Evolutionary conservation across 2,797 vertebrate genomes (phyloP).

Genomic region (Channa striata): DNA sequence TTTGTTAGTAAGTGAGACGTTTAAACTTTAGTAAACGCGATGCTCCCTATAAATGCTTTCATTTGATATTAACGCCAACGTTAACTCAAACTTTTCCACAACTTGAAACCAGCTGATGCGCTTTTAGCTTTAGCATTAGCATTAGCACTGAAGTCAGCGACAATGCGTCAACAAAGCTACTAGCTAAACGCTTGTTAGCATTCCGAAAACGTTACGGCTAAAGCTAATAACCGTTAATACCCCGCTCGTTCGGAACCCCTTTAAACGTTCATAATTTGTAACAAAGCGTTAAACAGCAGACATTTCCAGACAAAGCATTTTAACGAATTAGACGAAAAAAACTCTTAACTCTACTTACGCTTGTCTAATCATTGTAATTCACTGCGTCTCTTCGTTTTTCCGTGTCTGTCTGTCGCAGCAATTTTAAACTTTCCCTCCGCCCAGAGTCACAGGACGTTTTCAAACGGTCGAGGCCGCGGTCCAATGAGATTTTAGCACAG

Average conservation of each 20-base stretch:
- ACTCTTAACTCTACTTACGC: slow-evolving; percentile 65
- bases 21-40: too few species aligned
- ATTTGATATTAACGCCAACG: too few species aligned
- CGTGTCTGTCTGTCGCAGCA: slow-evolving; percentile 18
- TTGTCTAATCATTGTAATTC: slow-evolving; percentile 73
- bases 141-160: neutral
- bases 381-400: slow-evolving; percentile 8
- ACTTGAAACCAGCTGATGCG: too few species aligned
- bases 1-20: too few species aligned
- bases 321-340: fast-evolving
- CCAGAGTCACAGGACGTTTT: slow-evolving; percentile 64
- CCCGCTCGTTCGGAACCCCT: neutral
- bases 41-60: too few species aligned
- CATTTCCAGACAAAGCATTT: fast-evolving
- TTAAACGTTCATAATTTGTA: neutral
- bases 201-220: neutral
- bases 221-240: neutral
- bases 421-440: slow-evolving; percentile 83
- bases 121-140: neutral
- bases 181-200: neutral
- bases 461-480: slow-evolving; percentile 47
- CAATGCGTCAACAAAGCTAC: neutral
- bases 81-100: neutral
- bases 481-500: slow-evolving; percentile 49
- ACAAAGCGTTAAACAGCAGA: neutral